Base-by-base conservation (phyloP, 2,888 invertebrate species). In the Dromius quadrimaculatus region DNA sequence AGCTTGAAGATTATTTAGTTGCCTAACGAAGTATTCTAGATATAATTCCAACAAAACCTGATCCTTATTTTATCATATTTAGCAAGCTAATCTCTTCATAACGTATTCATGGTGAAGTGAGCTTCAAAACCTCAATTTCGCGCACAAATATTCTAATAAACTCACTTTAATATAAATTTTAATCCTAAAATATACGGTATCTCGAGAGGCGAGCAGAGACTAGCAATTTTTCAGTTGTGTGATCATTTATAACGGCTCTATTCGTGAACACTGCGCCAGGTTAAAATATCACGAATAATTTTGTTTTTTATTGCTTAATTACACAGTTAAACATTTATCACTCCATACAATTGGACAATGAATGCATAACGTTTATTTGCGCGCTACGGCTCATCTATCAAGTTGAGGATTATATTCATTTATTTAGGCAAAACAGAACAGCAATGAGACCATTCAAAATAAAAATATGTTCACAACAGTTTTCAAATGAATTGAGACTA, bases 241-340 rank as follows among this genome's bases (percentile, higher is more conserved):
- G 34, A 54, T 65, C 65, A 65, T 65, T 65, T 65, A 65, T 65
- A 50, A 65, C 65, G 23, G 65, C 65, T 65, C 38, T 65, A 28
- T 54, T 50, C 50, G 50, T 65, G 36, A 50, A 50, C 65, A 38
- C 54, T 36, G 54, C 62, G 62, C 36, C 65, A 65, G 54, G 65
- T 65, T 65, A 65, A 65, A 65, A 50, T 65, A 65, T 65, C 54
- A 65, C 65, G 65, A 65, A 65, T 65, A 65, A 65, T 65, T 65
- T 65, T 50, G 65, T 65, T 65, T 65, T 65, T 65, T 65, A 65
- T 65, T 65, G 65, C 65, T 65, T 65, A 65, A 65, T 65, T 65
- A 65, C 65, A 65, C 38, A 36, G 65, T 50, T 65, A 54, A 23
- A 54, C 65, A 65, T 65, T 65, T 54, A 65, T 65, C 65, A 65